Evolutionary conservation across 2,113 vertebrate genomes (phyloP), one percentile per base, ranked within the genome.

Genomic region (Saguinus imperator): DNA sequence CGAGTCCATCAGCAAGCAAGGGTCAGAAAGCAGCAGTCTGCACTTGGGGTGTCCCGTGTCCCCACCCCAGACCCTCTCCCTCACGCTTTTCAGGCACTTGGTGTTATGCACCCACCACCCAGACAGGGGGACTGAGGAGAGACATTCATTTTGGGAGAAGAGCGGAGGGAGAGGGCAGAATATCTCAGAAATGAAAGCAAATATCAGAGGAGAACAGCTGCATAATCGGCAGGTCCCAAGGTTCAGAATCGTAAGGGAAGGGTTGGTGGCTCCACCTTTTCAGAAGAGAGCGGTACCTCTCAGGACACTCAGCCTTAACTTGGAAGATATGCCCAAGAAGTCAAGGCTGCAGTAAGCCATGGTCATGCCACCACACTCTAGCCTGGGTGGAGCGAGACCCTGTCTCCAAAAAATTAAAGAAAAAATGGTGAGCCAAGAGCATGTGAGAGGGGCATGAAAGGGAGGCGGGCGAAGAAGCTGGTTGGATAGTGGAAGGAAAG

Each of bases 11-110:
- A 94, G 66, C 84, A 92, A 96, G 96, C 91, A 87, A 91, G 73
- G 84, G 52, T 89, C 82, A 64, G 88, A 87, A 87, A 37, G 55
- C 73, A 83, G 68, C 83, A 93, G 70, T 94, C 64, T 94, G 87
- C 35, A 50, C 52, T 73, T 29, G 55, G 77, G 40, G n/a, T 52
- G 57, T 85, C 76, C 76, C 58, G 2, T 73, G 70, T 16, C 35
- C 58, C 84, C 88, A 73, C 57, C 61, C 45, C 55, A 82, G 35
- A 73, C 83, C 40, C 83, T 52, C 84, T n/a, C 77, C 77, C 35
- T 94, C 87, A 77, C 80, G 29, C 58, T 81, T 87, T 83, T 64
- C 61, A 64, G 68, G 86, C 0, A 4, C 40, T 55, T n/a, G 55
- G 25, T 70, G 37, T 70, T 12, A 25, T 73, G 57, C 37, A 43